Percentiles rank a stretch among this genome's conserved stretches.
Conservation (phyloP, 2,888 invertebrate genomes). For the Temnothorax unifasciatus region DNA sequence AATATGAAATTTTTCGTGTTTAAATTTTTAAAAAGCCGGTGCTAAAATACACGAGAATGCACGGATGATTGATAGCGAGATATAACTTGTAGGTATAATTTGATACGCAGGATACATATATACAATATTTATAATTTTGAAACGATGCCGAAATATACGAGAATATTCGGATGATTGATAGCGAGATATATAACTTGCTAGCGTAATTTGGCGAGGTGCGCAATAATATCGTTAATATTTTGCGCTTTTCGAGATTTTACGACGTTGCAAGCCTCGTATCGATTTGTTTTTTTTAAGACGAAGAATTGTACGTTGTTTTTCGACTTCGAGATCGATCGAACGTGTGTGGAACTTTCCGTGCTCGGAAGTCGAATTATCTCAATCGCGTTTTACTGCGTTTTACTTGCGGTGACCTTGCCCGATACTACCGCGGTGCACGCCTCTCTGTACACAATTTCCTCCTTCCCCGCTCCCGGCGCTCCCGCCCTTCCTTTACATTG, state of each 20-base stretch:
- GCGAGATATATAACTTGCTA: neutral
- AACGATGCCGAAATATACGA: neutral
- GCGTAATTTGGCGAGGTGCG: neutral
- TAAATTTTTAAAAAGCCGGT: too few species aligned
- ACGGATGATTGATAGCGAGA: neutral
- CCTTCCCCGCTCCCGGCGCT: neutral
- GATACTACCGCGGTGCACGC: neutral
- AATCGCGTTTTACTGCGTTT: neutral
- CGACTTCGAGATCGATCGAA: constrained; percentile 13
- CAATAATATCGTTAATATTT: neutral
- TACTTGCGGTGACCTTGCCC: neutral
- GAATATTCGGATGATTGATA: neutral
- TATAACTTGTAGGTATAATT: neutral
- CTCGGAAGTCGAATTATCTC: neutral
- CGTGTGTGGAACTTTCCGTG: neutral
- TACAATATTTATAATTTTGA: too few species aligned
- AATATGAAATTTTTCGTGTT: too few species aligned
- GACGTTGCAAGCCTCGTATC: neutral
- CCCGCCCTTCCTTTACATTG: neutral
- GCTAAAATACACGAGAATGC: neutral
- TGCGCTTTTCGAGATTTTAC: neutral
- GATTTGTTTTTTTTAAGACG: neutral
- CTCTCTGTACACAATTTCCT: neutral
- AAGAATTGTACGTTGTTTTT: neutral
- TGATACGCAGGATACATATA: too few species aligned